A percentile compares a stretch with the other conserved stretches of the same genome.
phyloP scores from a whole-genome alignment of 2,797 vertebrate species.

The Dendrocincla tyrannina region DNA sequence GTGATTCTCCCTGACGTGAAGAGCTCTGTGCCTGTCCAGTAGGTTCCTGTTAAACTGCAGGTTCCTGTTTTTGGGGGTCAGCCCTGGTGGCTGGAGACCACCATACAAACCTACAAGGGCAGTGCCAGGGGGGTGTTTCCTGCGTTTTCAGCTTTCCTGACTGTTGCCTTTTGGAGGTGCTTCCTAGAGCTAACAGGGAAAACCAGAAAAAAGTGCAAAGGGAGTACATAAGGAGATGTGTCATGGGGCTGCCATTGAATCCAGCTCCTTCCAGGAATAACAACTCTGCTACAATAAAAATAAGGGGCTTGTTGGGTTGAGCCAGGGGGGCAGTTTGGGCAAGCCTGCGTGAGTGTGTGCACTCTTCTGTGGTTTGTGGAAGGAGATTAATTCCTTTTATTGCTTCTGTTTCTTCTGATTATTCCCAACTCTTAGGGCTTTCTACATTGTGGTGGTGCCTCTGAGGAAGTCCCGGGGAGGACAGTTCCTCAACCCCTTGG shows the following conservation, averaged over 20 bases:
- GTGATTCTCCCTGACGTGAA: conserved; percentile 86
- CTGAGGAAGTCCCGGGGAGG: conserved; percentile 85
- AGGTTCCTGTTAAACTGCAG: conserved; percentile 29
- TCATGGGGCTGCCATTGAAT: background rate
- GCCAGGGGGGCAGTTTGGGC: background rate
- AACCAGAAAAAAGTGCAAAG: background rate
- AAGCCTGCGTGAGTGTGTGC: background rate
- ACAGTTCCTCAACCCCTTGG: conserved; percentile 83
- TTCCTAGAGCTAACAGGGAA: background rate
- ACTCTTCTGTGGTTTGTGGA: background rate
- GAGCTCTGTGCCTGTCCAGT: conserved; percentile 87
- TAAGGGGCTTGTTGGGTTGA: background rate
- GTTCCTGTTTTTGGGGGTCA: background rate
- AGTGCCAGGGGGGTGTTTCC: background rate
- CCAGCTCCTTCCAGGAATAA: background rate
- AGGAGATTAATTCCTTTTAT: background rate
- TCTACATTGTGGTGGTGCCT: conserved; percentile 91
- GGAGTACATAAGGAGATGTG: background rate
- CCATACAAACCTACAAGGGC: background rate
- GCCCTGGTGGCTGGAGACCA: background rate
- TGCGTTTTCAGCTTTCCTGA: background rate
- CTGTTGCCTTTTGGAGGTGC: background rate
- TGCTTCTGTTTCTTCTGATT: background rate
- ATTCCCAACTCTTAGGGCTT: conserved; percentile 74
- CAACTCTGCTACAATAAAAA: background rate